Evolutionary conservation across 2,797 vertebrate genomes (phyloP).

Genomic region (Crenichthys baileyi): DNA sequence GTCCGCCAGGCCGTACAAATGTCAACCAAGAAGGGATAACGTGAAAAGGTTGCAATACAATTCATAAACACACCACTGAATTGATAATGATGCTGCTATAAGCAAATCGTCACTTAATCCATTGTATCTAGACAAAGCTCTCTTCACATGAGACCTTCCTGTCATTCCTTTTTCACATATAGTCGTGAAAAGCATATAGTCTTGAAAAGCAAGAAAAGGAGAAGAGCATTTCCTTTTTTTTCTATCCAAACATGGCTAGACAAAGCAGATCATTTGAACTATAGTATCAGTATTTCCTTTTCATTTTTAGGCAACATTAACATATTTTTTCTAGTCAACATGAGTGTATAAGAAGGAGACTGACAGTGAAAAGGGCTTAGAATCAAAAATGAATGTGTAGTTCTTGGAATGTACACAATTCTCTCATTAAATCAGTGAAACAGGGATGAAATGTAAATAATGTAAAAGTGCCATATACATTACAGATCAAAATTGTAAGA

Average conservation of each 20-base stretch:
- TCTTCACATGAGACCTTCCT: constrained; percentile 22
- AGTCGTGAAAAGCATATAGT: constrained; percentile 8
- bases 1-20: not conserved
- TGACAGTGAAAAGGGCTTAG: constrained; percentile 15
- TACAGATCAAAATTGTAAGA: not conserved
- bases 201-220: constrained; percentile 7
- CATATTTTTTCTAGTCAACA: constrained; percentile 12
- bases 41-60: constrained; percentile 38
- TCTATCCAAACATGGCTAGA: not conserved
- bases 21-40: constrained; percentile 18
- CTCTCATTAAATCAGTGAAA: not conserved
- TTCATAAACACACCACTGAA: constrained; percentile 65
- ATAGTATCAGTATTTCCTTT: constrained; percentile 30
- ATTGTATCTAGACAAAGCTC: constrained; percentile 41
- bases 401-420: not conserved
- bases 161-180: constrained; percentile 24
- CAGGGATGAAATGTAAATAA: not conserved
- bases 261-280: constrained; percentile 26
- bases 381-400: not conserved
- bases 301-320: constrained; percentile 12
- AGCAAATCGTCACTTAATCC: constrained; percentile 25
- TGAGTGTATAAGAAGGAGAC: constrained; percentile 31
- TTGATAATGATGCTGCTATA: constrained; percentile 65
- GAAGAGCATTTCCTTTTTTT: not conserved
- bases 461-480: not conserved